Evolutionary conservation across 2,888 invertebrate species (phyloP).

Genomic region (Drosophila koepferae): DNA sequence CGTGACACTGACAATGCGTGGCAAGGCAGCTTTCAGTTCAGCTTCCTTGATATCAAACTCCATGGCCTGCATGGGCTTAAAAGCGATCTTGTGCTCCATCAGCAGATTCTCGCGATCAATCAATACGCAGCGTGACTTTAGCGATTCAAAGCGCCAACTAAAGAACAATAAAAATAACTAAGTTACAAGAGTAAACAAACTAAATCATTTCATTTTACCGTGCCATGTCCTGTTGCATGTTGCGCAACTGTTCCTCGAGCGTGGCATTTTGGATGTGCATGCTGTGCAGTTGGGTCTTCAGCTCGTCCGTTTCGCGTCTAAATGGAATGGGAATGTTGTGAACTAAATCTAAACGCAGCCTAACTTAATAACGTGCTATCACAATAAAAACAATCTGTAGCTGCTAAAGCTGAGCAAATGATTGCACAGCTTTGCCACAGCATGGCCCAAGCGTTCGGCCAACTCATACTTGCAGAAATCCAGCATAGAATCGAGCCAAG

Average conservation of each 20-base stretch:
- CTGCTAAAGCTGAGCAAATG: conserved; percentile 58
- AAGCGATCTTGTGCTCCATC: conserved; percentile 80
- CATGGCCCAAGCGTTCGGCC: conserved; percentile 50
- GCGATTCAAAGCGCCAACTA: conserved; percentile 85
- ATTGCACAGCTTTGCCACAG: conserved; percentile 54
- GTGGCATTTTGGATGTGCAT: conserved; percentile 82
- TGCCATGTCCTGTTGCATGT: conserved; percentile 82
- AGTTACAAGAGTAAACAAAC: background rate
- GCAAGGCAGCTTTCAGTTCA: conserved; percentile 70
- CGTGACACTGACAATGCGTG: conserved; percentile 62
- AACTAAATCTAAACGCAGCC: conserved; percentile 37
- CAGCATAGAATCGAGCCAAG: conserved; percentile 84
- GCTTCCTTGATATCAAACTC: conserved; percentile 75
- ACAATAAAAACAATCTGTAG: conserved; percentile 60
- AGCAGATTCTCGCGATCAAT: conserved; percentile 83
- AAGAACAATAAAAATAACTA: no score
- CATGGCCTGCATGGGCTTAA: conserved; percentile 72
- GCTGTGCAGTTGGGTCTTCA: conserved; percentile 82
- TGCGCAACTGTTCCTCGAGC: conserved; percentile 81
- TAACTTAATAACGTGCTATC: conserved; percentile 42
- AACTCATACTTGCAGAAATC: conserved; percentile 85
- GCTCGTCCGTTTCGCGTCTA: conserved; percentile 84
- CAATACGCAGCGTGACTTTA: conserved; percentile 83
- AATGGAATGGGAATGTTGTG: conserved; percentile 61
- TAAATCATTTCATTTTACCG: conserved; percentile 65